A percentile compares a stretch with the other conserved stretches of the same genome.
Evolutionary conservation across 2,888 invertebrate genomes (phyloP).

Genomic region (Ichneumoninae sp.): DNA sequence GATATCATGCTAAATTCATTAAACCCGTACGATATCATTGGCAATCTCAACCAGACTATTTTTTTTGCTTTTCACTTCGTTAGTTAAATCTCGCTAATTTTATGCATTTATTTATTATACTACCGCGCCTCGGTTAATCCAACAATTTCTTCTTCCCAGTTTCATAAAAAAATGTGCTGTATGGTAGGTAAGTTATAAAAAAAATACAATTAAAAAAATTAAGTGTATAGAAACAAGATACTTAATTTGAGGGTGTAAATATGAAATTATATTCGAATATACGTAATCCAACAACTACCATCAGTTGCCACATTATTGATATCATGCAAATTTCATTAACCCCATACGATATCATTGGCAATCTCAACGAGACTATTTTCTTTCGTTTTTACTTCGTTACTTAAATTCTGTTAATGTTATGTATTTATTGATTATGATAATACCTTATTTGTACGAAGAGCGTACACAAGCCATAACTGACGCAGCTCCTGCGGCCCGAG

Average conservation of each 20-base stretch:
- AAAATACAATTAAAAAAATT: too few relatives aligned
- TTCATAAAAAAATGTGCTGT: too few relatives aligned
- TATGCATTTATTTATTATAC: too few relatives aligned
- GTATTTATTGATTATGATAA: too few relatives aligned
- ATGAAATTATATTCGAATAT: background rate
- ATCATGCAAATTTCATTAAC: slow-evolving; percentile 13
- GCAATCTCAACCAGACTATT: background rate
- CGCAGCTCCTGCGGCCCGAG: slow-evolving; percentile 57
- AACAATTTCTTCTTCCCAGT: too few relatives aligned
- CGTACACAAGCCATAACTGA: slow-evolving; percentile 25
- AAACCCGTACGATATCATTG: slow-evolving; percentile 6
- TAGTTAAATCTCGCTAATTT: background rate
- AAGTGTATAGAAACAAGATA: too few relatives aligned
- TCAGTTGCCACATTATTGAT: background rate
- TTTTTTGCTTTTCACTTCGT: background rate
- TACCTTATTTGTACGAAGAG: background rate
- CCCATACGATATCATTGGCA: slow-evolving; percentile 5
- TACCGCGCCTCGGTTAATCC: too few relatives aligned
- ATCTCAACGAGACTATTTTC: background rate
- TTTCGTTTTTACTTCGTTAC: background rate
- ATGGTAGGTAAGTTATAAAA: too few relatives aligned
- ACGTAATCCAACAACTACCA: background rate
- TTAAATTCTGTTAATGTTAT: background rate
- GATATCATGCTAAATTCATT: slow-evolving; percentile 19
- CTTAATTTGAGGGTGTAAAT: too few relatives aligned